A percentile compares a stretch with the other conserved stretches of the same genome.
These are phyloP conservation scores for Quadroppia sp. DNA, from an alignment of 2,888 invertebrate species.

Conservation along the genomic window DNA sequence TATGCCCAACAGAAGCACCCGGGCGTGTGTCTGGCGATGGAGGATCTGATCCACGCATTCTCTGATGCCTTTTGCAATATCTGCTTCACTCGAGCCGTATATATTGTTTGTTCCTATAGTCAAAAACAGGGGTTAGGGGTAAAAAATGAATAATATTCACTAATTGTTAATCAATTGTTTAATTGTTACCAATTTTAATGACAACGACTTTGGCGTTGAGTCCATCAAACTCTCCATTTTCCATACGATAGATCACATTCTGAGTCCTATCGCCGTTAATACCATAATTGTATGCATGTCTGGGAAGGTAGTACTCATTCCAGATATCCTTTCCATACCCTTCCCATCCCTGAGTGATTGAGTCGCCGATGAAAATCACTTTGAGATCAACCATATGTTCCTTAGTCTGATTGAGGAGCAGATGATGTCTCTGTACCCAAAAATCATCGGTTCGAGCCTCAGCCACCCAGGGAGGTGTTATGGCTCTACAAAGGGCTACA, in stretches of 20 bases:
- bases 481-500: no score
- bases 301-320: conserved; percentile 82
- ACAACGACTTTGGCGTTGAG: conserved; percentile 72
- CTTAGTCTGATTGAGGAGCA: conserved; percentile 10
- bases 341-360: conserved; percentile 38
- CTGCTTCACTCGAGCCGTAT: not conserved
- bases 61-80: not conserved
- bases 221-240: conserved; percentile 82
- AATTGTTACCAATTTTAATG: conserved; percentile 35
- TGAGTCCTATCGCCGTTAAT: conserved; percentile 82
- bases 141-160: no score
- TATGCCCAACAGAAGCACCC: conserved; percentile 13
- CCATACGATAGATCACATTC: conserved; percentile 84
- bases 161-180: no score
- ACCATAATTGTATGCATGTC: conserved; percentile 87
- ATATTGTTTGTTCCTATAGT: conserved; percentile 12
- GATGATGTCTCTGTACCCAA: conserved; percentile 11
- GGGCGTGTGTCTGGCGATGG: not conserved
- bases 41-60: not conserved
- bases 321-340: conserved; percentile 60
- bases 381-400: not conserved
- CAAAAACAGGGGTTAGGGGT: no score
- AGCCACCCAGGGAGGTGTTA: conserved; percentile 14
- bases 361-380: conserved; percentile 36
- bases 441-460: not conserved